Base-by-base conservation (phyloP, 1,140 invertebrate genomes). In the Conus ventricosus region DNA sequence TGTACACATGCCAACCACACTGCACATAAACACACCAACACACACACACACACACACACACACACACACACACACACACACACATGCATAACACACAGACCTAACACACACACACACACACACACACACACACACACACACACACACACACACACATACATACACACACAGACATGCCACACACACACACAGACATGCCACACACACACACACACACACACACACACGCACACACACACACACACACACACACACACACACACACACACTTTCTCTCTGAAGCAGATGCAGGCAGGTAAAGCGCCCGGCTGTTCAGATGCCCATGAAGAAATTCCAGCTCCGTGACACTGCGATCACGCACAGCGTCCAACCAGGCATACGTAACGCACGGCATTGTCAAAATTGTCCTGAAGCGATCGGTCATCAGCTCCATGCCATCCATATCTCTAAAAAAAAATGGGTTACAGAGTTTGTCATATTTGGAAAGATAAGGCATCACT, bases 201-300 rank as follows among this genome's bases (percentile, higher is more conserved):
- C n/a, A n/a, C n/a, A n/a, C n/a, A n/a, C n/a, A n/a, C n/a, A n/a
- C n/a, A n/a, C n/a, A n/a, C n/a, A n/a, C n/a, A n/a, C n/a, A n/a
- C n/a, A n/a, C n/a, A n/a, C n/a, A n/a, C n/a, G n/a, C n/a, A n/a
- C n/a, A n/a, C n/a, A n/a, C n/a, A n/a, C n/a, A n/a, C n/a, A n/a
- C n/a, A n/a, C n/a, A n/a, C n/a, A n/a, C n/a, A n/a, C n/a, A n/a
- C n/a, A n/a, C n/a, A n/a, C n/a, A n/a, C n/a, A n/a, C n/a, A n/a
- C n/a, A n/a, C n/a, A n/a, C n/a, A n/a, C n/a, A 94, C 94, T 89
- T 94, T 94, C 84, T 94, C 91, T 88, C 94, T 92, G 82, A 94
- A 94, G 87, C 91, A 94, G 23, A 94, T 89, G 39, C 89, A 89
- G 17, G 93, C 92, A 85, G 94, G 93, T 5, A 94, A 54, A 27